Evolutionary conservation across 2,797 vertebrate species (phyloP), one percentile per base, ranked within the genome.

Genomic region (Aldrovandia affinis): DNA sequence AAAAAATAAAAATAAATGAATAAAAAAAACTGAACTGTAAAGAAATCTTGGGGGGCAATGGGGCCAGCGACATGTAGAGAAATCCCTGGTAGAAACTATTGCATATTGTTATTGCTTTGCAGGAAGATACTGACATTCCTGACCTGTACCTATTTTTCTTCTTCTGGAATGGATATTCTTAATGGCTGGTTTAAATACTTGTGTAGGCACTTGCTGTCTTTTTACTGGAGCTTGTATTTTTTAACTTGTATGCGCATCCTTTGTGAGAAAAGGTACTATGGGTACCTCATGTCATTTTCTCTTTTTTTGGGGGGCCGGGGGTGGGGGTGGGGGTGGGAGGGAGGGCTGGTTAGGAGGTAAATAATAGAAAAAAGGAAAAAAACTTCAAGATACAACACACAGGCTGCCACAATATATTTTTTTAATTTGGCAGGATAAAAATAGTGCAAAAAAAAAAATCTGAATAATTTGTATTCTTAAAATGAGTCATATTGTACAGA

Each of bases 191-290:
- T 97, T 96, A 94, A 96, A 97, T 97, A 96, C 96, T 90, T 89
- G 90, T 97, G 95, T 97, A 97, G 97, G 95, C 96, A 96, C 94
- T 97, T 95, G 95, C 95, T 97, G 96, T 97, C 97, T 97, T 97
- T 97, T 96, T 96, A 97, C 96, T 96, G 95, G 95, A 97, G 96
- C 96, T 97, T 96, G 96, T 97, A 95, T 96, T 96, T 97, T 97
- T 96, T 96, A 97, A 96, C 96, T 95, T 96, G 96, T 97, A 94
- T 96, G 96, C 96, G 96, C 96, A 96, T 97, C 96, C 96, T 96
- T 97, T 96, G 96, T 90, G 89, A 93, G 91, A 87, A 96, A 95
- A 95, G 94, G 96, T 95, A 96, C 96, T 94, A 92, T 93, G 94
- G 95, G 95, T 96, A 97, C 95, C 94, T 93, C 93, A 96, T 95